phyloP scores from a whole-genome alignment of 1,140 invertebrate species.

The Mylabris phalerata region DNA sequence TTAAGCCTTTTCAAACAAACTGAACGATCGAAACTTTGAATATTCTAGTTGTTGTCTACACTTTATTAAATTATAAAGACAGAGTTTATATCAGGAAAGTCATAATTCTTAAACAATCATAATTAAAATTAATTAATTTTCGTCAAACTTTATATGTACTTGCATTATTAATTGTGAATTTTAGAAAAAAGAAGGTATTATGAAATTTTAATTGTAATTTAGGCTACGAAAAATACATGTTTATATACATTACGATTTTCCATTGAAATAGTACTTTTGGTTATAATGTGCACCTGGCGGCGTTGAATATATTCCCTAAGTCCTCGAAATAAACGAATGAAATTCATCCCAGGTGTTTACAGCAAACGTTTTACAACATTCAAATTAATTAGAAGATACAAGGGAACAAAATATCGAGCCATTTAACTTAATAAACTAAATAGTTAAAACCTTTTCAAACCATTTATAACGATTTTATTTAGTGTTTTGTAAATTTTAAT shows the following conservation, averaged over 20 bases:
- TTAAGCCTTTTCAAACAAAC: too few relatives aligned
- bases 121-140: too few relatives aligned
- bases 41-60: too few relatives aligned
- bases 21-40: too few relatives aligned
- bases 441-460: conserved; percentile 2
- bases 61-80: too few relatives aligned
- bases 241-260: neutral
- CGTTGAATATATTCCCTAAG: conserved; percentile 11
- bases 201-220: too few relatives aligned
- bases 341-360: conserved; percentile 23
- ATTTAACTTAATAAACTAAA: conserved; percentile 8
- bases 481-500: neutral
- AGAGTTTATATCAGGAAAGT: too few relatives aligned
- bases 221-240: too few relatives aligned
- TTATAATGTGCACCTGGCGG: conserved; percentile 5
- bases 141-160: too few relatives aligned
- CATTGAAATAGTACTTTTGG: conserved; percentile 3
- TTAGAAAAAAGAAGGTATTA: too few relatives aligned
- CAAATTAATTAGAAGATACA: conserved; percentile 19
- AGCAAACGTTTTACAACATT: conserved; percentile 18
- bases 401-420: conserved; percentile 9
- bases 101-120: too few relatives aligned
- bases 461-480: conserved; percentile 1
- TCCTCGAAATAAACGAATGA: conserved; percentile 20
- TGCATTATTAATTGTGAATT: too few relatives aligned